phyloP scores from a whole-genome alignment of 2,888 invertebrate species.

The Iphiclides podalirius region DNA sequence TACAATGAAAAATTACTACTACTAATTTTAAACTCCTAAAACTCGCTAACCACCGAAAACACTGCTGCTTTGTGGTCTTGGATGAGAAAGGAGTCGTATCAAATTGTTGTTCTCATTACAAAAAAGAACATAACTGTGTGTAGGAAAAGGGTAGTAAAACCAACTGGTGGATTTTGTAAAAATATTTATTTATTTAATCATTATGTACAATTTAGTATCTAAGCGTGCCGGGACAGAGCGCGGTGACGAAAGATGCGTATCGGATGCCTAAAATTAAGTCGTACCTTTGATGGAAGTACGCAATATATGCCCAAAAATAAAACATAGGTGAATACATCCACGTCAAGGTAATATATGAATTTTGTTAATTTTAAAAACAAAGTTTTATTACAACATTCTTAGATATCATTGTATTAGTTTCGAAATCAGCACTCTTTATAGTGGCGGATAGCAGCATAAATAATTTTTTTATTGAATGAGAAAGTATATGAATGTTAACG shows the following conservation, averaged over 20 bases:
- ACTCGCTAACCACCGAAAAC: no score
- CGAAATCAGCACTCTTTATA: no score
- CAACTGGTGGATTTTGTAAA: slow-evolving; percentile 49
- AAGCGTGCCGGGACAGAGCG: slow-evolving; percentile 26
- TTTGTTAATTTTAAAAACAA: neutral
- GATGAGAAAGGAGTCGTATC: no score
- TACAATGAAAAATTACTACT: no score
- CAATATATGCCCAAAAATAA: neutral
- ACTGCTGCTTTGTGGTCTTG: no score
- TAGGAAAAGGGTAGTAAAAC: neutral
- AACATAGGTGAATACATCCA: neutral
- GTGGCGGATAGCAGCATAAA: no score
- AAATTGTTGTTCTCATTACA: no score
- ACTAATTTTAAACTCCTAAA: no score
- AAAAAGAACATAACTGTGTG: no score
- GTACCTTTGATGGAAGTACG: neutral
- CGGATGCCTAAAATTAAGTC: neutral
- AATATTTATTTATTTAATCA: slow-evolving; percentile 62
- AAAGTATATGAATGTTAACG: no score
- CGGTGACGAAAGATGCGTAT: neutral
- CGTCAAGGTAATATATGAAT: neutral
- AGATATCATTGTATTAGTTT: no score
- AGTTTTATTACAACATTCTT: neutral
- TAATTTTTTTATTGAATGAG: no score
- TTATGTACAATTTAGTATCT: slow-evolving; percentile 59